These are phyloP conservation scores for Drosophila asahinai DNA, from an alignment of 1,140 invertebrate genomes.

Conservation along the genomic window DNA sequence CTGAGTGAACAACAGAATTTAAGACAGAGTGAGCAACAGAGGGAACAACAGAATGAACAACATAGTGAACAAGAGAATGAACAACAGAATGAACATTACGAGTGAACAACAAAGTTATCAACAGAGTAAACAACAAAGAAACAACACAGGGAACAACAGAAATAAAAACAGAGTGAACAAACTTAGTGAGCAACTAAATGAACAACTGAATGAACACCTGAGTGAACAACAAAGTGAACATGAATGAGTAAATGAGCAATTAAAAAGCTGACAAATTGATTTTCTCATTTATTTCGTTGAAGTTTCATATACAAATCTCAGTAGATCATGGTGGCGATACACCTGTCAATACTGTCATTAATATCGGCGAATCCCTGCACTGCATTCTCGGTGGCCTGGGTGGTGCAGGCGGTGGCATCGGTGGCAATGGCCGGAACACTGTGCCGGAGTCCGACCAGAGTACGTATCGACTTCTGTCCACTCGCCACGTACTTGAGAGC, in stretches of 20 bases:
- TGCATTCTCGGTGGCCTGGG: conserved; percentile 35
- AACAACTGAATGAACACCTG: neutral
- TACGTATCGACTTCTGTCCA: conserved; percentile 36
- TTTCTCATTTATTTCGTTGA: conserved; percentile 1
- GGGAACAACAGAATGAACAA: neutral
- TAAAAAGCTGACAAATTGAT: neutral
- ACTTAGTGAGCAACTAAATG: no score
- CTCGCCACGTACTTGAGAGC: neutral
- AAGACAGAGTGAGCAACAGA: neutral
- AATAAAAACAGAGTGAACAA: no score
- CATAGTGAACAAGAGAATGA: no score
- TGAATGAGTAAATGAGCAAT: no score
- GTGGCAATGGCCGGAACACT: conserved; percentile 51
- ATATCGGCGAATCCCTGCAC: conserved; percentile 30
- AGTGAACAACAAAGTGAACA: neutral
- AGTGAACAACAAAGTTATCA: neutral
- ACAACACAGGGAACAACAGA: no score
- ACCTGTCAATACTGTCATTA: conserved; percentile 39
- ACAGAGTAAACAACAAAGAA: neutral
- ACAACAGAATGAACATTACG: neutral
- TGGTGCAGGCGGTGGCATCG: conserved; percentile 57
- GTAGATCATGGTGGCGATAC: conserved; percentile 15
- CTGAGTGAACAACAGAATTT: no score
- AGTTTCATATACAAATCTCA: neutral
- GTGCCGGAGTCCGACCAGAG: conserved; percentile 34